Conservation (phyloP, 2,113 vertebrate genomes). For the Gnathonemus echidnorhynchus region DNA sequence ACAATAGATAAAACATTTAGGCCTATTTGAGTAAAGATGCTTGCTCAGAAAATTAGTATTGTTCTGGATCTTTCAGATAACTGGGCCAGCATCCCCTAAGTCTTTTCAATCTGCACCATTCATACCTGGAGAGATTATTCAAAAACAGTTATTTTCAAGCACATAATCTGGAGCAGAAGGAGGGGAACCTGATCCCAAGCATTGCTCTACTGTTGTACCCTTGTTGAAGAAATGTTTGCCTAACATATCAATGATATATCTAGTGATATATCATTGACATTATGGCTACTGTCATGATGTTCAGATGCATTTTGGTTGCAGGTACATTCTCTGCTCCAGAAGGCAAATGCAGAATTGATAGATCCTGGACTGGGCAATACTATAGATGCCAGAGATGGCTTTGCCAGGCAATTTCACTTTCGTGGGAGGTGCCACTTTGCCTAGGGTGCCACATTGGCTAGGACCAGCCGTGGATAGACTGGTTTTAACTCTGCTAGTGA, state of each 20-base stretch:
- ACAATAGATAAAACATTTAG: background rate
- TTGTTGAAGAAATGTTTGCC: background rate
- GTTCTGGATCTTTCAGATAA: background rate
- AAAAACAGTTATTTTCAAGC: background rate
- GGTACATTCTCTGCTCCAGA: background rate
- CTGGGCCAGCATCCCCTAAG: background rate
- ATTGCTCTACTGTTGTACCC: background rate
- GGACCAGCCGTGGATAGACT: background rate
- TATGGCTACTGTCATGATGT: background rate
- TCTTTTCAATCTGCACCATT: background rate
- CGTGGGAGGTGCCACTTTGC: background rate
- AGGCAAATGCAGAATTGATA: background rate
- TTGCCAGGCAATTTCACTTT: background rate
- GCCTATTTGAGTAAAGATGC: background rate
- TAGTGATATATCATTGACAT: background rate
- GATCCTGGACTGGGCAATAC: background rate
- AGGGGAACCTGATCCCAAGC: background rate
- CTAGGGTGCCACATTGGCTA: background rate
- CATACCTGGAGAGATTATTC: background rate
- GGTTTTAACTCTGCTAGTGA: background rate
- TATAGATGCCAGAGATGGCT: background rate
- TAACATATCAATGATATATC: background rate
- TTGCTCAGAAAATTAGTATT: background rate
- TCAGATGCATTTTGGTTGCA: background rate
- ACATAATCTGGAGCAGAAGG: background rate